phyloP scores from a whole-genome alignment of 2,888 invertebrate genomes.

The Drosophila putrida region DNA sequence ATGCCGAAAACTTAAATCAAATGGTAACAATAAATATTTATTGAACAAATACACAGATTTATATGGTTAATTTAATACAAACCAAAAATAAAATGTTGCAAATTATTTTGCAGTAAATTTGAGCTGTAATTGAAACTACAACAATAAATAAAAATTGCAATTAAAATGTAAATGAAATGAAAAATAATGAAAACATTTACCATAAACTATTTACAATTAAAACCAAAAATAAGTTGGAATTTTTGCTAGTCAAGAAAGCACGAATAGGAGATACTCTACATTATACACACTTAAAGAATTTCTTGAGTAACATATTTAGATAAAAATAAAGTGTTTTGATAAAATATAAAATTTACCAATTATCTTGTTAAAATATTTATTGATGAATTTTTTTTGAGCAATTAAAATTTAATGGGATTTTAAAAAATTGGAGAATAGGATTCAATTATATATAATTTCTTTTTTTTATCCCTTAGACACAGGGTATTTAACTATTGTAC shows the following conservation, averaged over 20 bases:
- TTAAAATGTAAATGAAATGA: conserved; percentile 26
- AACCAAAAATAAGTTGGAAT: conserved; percentile 16
- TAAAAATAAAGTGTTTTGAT: no score
- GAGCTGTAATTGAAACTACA: conserved; percentile 52
- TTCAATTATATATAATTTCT: background rate
- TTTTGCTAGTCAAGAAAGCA: no score
- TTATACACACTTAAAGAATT: no score
- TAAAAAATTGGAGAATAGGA: no score
- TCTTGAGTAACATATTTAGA: no score
- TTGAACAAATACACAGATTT: conserved; percentile 5
- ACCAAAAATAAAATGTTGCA: conserved; percentile 18
- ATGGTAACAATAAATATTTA: conserved; percentile 3
- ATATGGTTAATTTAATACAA: conserved; percentile 16
- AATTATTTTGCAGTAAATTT: conserved; percentile 56
- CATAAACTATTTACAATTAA: conserved; percentile 23
- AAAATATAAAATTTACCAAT: no score
- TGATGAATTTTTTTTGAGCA: background rate
- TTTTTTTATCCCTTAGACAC: background rate
- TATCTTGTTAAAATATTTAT: no score
- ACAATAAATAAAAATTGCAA: conserved; percentile 39
- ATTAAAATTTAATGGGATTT: no score
- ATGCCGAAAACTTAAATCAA: conserved; percentile 5
- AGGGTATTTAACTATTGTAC: conserved; percentile 2
- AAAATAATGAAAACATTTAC: conserved; percentile 18
- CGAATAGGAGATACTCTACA: background rate